Base-by-base conservation (phyloP, 2,113 vertebrate genomes). In the Corynorhinus townsendii region DNA sequence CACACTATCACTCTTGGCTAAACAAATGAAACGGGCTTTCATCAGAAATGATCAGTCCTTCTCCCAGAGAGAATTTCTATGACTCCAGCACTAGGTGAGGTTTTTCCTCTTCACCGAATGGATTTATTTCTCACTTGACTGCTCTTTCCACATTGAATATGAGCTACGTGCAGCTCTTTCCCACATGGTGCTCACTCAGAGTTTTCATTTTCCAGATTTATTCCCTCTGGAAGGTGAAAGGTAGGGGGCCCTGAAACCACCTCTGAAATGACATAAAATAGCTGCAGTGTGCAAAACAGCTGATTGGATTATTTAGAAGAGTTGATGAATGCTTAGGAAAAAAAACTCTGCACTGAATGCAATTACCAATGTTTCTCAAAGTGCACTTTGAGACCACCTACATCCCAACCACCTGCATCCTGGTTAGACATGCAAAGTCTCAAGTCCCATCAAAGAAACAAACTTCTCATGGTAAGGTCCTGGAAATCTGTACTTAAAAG, bases 231-330 rank as follows among this genome's bases (percentile, higher is more conserved):
- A 94, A 96, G 62, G 19, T 59, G 54, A 97, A 95, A 93, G 40
- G 56, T 77, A 16, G 84, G n/a, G 85, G 45, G 38, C 56, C 88
- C 45, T 92, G 56, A 87, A 97, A 81, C 66, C 76, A 76, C 30
- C 79, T 94, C 75, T 45, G 75, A 92, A 97, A 33, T 80, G 93
- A 86, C 52, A 22, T 11, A 91, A 54, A 97, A 86, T 84, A 96
- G 84, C 81, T 86, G 38, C 73, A 6, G 0, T 2, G 4, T 89
- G 49, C 71, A 85, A 94, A 93, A 91, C 16, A 90, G 82, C 28
- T 0, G 2, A 95, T 86, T 75, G 43, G 91, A 95, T 96, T 96
- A n/a, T 94, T 98, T 79, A 69, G 73, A 71, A 94, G 75, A 96
- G 35, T 80, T 76, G 76, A 7, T 54, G 30, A 38, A 54, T 76